Evolutionary conservation across 2,797 vertebrate genomes (phyloP).

Genomic region (Cryptoprocta ferox): DNA sequence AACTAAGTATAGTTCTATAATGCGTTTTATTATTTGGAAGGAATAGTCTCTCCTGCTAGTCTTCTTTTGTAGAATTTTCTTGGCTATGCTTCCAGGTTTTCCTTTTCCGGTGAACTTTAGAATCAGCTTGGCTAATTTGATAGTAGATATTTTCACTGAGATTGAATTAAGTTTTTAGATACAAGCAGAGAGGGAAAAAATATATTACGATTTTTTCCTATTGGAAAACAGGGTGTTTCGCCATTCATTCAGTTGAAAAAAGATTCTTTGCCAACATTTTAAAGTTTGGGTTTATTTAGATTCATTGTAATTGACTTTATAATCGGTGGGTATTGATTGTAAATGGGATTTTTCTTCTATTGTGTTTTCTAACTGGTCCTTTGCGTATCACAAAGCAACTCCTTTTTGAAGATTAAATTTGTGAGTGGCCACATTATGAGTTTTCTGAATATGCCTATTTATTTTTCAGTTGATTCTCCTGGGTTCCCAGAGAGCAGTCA

Average conservation of each 20-base stretch:
- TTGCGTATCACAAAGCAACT: neutral
- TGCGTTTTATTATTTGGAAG: constrained; percentile 4
- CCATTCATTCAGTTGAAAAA: neutral
- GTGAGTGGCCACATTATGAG: neutral
- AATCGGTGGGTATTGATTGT: neutral
- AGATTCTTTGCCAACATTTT: neutral
- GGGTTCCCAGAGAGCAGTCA: neutral
- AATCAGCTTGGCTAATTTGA: constrained; percentile 23
- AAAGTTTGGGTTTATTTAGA: constrained; percentile 26
- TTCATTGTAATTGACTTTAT: constrained; percentile 28
- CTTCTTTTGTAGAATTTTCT: neutral
- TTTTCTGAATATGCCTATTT: neutral
- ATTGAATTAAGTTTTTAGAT: neutral
- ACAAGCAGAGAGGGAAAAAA: neutral
- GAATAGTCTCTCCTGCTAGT: neutral
- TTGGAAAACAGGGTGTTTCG: neutral
- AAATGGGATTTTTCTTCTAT: neutral
- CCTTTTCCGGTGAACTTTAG: neutral
- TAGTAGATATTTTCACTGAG: neutral
- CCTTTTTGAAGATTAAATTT: neutral
- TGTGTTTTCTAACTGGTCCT: neutral
- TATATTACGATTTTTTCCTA: neutral
- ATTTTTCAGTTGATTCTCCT: neutral
- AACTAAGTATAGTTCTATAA: neutral
- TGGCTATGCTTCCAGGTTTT: neutral